phyloP scores from a whole-genome alignment of 2,797 vertebrate species.

The Acipenser transmontanus region DNA sequence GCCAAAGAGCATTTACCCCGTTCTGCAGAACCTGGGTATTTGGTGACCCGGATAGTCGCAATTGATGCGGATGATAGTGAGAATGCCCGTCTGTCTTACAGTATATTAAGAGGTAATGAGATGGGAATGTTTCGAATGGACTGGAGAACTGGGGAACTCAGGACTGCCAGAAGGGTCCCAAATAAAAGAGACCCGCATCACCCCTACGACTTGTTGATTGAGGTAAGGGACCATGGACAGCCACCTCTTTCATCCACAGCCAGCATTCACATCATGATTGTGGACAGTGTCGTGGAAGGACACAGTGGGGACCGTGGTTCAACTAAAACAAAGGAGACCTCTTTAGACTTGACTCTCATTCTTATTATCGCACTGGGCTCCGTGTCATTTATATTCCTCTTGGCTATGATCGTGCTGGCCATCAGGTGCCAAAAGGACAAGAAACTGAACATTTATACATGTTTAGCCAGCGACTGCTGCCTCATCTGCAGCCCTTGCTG shows the following conservation, averaged over 20 bases:
- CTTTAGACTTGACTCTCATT: slow-evolving; percentile 90
- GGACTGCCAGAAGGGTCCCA: slow-evolving; percentile 81
- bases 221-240: slow-evolving; percentile 92
- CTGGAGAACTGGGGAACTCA: slow-evolving; percentile 90
- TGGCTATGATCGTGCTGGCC: slow-evolving; percentile 94
- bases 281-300: slow-evolving; percentile 79
- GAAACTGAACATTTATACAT: slow-evolving; percentile 88
- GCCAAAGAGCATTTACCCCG: slow-evolving; percentile 84
- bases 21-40: slow-evolving; percentile 86
- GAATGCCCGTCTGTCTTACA: slow-evolving; percentile 89
- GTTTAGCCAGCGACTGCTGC: slow-evolving; percentile 84
- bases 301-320: slow-evolving; percentile 63
- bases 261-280: slow-evolving; percentile 78
- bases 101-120: slow-evolving; percentile 86
- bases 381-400: slow-evolving; percentile 88
- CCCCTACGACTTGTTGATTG: slow-evolving; percentile 86
- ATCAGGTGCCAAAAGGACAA: slow-evolving; percentile 96
- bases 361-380: slow-evolving; percentile 94
- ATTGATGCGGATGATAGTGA: slow-evolving; percentile 91
- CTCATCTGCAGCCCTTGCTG: slow-evolving; percentile 80
- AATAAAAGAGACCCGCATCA: slow-evolving; percentile 81
- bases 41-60: slow-evolving; percentile 84
- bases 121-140: slow-evolving; percentile 93
- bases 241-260: slow-evolving; percentile 90
- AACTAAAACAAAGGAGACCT: slow-evolving; percentile 68